Conservation (phyloP, 1,140 invertebrate species). For the Sinella curviseta region DNA sequence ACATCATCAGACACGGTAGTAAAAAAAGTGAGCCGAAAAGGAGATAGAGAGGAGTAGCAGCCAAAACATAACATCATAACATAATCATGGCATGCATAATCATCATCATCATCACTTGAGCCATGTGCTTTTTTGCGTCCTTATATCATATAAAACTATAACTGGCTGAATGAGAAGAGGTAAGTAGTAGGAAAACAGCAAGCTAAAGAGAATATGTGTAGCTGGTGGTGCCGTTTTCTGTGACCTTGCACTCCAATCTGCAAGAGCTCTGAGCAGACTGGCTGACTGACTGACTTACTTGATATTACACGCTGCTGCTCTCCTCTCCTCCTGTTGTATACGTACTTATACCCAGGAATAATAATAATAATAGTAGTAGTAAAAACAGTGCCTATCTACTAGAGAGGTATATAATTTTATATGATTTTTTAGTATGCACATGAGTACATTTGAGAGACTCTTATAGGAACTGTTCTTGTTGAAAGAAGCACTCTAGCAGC, state of each 20-base stretch:
- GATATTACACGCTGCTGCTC: no score
- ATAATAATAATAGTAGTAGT: background rate
- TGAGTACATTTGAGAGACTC: no score
- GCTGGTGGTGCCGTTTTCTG: constrained; percentile 18
- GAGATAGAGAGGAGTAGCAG: background rate
- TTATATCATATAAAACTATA: background rate
- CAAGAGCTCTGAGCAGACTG: background rate
- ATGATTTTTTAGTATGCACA: no score
- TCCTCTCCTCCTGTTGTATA: no score
- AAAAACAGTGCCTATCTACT: no score
- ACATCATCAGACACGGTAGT: constrained; percentile 1
- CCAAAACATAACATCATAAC: no score
- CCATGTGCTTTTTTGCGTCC: constrained; percentile 8
- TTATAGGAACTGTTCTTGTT: no score
- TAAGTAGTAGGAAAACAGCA: background rate
- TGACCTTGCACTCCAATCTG: constrained; percentile 23
- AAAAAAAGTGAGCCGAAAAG: background rate
- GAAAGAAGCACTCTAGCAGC: no score
- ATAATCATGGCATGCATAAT: no score
- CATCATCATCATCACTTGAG: no score
- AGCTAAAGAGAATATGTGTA: background rate
- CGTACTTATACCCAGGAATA: background rate
- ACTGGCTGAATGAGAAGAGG: background rate
- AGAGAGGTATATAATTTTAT: no score
- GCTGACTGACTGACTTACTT: constrained; percentile 11